phyloP scores from a whole-genome alignment of 2,113 vertebrate species.

The Chaetodon trifascialis region DNA sequence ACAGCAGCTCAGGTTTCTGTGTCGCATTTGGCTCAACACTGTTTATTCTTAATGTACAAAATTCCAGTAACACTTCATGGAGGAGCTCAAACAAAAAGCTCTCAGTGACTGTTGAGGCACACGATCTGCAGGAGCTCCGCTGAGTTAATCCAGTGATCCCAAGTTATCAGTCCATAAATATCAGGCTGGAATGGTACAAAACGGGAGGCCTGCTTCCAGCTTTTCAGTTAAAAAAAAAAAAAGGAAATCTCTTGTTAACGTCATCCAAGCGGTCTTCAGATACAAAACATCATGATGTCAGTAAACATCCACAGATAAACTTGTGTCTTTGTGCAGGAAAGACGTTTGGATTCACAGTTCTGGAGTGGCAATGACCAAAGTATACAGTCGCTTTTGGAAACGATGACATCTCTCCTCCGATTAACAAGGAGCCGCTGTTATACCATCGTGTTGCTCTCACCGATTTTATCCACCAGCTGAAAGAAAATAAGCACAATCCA shows the following conservation, averaged over 20 bases:
- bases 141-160: slow-evolving; percentile 55
- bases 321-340: slow-evolving; percentile 38
- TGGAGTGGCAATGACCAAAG: slow-evolving; percentile 51
- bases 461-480: slow-evolving; percentile 97
- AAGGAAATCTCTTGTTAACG: slow-evolving; percentile 29
- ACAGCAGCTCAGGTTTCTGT: slow-evolving; percentile 41
- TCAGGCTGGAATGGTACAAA: slow-evolving; percentile 58
- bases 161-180: slow-evolving; percentile 58
- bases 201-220: slow-evolving; percentile 54
- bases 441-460: slow-evolving; percentile 99
- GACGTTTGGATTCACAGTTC: slow-evolving; percentile 56
- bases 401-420: slow-evolving; percentile 27
- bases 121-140: slow-evolving; percentile 21
- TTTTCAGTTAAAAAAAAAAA: slow-evolving; percentile 13
- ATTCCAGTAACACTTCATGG: slow-evolving; percentile 48
- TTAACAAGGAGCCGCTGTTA: slow-evolving; percentile 76
- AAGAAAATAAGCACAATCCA: slow-evolving; percentile 34
- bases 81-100: slow-evolving; percentile 29
- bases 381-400: slow-evolving; percentile 48
- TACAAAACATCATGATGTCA: slow-evolving; percentile 34
- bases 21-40: slow-evolving; percentile 39
- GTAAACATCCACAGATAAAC: slow-evolving; percentile 40
- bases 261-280: slow-evolving; percentile 45
- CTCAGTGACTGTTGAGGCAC: slow-evolving; percentile 52
- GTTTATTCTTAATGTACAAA: slow-evolving; percentile 42